Conservation (phyloP, 2,797 vertebrate species). For the Prunella strophiata region DNA sequence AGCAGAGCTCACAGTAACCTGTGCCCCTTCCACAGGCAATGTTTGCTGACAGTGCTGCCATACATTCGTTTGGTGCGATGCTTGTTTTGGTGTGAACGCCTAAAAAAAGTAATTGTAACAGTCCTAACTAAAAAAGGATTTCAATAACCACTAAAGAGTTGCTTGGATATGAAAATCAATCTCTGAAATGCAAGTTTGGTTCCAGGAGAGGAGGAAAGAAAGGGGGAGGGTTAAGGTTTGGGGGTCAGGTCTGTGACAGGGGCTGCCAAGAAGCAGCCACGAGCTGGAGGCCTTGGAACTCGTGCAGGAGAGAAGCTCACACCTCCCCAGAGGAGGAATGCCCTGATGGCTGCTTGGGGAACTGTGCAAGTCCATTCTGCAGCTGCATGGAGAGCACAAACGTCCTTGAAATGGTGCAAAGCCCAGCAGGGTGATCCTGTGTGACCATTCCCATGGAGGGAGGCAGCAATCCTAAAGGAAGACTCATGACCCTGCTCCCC, state of each 20-base stretch:
- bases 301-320: background rate
- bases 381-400: background rate
- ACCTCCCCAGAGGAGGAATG: background rate
- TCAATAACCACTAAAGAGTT: background rate
- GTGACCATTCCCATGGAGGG: background rate
- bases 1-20: background rate
- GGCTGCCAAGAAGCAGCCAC: background rate
- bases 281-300: background rate
- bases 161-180: background rate
- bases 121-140: background rate
- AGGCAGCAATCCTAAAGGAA: background rate
- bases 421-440: fast-evolving
- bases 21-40: background rate
- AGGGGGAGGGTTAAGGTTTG: background rate
- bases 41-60: background rate
- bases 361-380: background rate
- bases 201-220: background rate
- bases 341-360: background rate
- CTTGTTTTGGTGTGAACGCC: background rate
- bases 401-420: fast-evolving
- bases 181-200: background rate
- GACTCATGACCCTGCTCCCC: background rate
- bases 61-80: constrained; percentile 33
- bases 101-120: background rate
- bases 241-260: background rate